Evolutionary conservation across 2,888 invertebrate species (phyloP).

Genomic region (Cheilosia soror): DNA sequence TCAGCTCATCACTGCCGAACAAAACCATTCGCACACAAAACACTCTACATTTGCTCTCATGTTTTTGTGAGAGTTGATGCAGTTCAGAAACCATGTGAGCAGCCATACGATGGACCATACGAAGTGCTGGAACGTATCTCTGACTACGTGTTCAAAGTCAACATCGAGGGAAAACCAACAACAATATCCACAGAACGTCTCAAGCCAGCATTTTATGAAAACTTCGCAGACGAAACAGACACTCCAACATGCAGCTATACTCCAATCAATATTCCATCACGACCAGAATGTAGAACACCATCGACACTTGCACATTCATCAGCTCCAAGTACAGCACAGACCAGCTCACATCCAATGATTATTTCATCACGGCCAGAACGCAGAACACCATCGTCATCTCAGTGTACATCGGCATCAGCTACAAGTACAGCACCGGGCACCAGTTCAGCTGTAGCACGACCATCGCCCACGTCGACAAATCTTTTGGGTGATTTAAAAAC

Average conservation of each 20-base stretch:
- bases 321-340: too few relatives aligned
- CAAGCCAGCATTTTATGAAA: conserved; percentile 39
- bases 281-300: background rate
- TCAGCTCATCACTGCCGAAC: conserved; percentile 36
- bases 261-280: background rate
- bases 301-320: background rate
- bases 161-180: conserved; percentile 24
- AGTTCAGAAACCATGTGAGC: conserved; percentile 58
- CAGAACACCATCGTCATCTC: too few relatives aligned
- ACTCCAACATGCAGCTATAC: background rate
- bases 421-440: background rate
- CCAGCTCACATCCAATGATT: too few relatives aligned
- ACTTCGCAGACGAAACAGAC: conserved; percentile 4
- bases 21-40: conserved; percentile 56
- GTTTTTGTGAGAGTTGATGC: conserved; percentile 63
- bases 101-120: conserved; percentile 64
- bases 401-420: too few relatives aligned
- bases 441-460: background rate
- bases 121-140: conserved; percentile 47
- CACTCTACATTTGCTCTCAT: conserved; percentile 46
- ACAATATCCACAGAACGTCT: conserved; percentile 37
- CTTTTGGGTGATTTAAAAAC: background rate
- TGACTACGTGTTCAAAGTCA: conserved; percentile 19
- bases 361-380: too few relatives aligned
- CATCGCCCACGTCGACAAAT: background rate